Evolutionary conservation across 1,140 invertebrate genomes (phyloP).

Genomic region (Zelostemma sp.): DNA sequence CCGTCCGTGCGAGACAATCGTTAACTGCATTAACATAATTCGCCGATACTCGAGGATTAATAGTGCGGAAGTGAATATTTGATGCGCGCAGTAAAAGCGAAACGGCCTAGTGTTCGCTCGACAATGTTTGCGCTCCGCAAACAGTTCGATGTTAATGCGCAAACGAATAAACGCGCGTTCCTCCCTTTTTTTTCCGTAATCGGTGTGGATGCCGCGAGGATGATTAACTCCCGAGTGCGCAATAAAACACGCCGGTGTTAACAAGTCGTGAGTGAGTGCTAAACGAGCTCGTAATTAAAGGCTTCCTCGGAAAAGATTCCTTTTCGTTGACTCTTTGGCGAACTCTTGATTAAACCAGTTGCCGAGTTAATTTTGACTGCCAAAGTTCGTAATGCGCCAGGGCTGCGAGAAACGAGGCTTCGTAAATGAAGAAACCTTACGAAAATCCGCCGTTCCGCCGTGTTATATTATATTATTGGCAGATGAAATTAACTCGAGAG

Average conservation of each 20-base stretch:
- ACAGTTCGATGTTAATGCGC: background rate
- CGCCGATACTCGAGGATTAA: slow-evolving; percentile 9
- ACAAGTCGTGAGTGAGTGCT: background rate
- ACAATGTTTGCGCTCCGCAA: background rate
- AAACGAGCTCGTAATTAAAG: no score
- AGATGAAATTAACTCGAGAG: slow-evolving; percentile 15
- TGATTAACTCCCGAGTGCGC: no score
- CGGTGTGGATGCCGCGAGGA: no score
- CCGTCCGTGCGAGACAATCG: slow-evolving; percentile 4
- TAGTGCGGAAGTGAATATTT: slow-evolving; percentile 15
- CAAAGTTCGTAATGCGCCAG: no score
- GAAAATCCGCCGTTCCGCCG: no score
- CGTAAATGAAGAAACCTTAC: no score
- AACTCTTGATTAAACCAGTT: no score
- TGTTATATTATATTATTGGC: slow-evolving; percentile 23
- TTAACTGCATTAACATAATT: slow-evolving; percentile 13
- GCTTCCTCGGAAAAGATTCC: no score
- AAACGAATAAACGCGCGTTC: background rate
- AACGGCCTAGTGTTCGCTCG: background rate
- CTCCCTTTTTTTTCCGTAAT: slow-evolving; percentile 1
- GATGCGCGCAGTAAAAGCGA: background rate
- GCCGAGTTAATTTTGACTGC: no score
- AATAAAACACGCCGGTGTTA: background rate
- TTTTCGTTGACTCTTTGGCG: no score
- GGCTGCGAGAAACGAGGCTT: no score